Evolutionary conservation across 2,113 vertebrate genomes (phyloP).

Genomic region (Emydocephalus ijimae): DNA sequence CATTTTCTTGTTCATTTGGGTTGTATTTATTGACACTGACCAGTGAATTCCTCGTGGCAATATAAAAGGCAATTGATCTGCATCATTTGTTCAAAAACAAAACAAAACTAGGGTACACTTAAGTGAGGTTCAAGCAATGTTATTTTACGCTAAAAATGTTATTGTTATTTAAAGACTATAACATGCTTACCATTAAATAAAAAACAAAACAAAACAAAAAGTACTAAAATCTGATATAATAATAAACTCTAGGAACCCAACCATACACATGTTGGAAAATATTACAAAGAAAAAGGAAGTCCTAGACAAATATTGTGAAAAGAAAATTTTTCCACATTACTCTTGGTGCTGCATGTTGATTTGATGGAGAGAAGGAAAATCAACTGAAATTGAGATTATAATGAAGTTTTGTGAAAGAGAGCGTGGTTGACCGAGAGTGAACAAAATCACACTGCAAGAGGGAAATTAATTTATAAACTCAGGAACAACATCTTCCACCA

Average conservation of each 20-base stretch:
- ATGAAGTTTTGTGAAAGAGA: neutral
- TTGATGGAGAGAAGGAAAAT: neutral
- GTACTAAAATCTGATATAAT: neutral
- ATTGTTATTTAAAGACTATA: neutral
- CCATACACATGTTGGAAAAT: neutral
- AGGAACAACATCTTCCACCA: neutral
- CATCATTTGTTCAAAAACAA: neutral
- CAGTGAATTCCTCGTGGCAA: neutral
- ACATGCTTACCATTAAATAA: neutral
- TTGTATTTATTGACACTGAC: neutral
- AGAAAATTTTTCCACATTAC: neutral
- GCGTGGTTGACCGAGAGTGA: neutral
- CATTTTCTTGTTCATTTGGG: neutral
- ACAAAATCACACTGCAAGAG: neutral
- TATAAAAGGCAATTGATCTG: neutral
- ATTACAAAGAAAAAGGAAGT: neutral
- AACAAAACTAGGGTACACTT: neutral
- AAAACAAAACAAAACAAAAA: neutral
- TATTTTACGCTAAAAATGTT: neutral
- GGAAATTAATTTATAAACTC: neutral
- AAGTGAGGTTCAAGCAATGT: neutral
- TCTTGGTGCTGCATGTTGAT: neutral
- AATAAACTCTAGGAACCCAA: neutral
- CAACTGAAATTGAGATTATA: neutral
- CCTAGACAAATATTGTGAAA: neutral